Base-by-base conservation (phyloP, 2,113 vertebrate genomes). In the Toxostoma redivivum region DNA sequence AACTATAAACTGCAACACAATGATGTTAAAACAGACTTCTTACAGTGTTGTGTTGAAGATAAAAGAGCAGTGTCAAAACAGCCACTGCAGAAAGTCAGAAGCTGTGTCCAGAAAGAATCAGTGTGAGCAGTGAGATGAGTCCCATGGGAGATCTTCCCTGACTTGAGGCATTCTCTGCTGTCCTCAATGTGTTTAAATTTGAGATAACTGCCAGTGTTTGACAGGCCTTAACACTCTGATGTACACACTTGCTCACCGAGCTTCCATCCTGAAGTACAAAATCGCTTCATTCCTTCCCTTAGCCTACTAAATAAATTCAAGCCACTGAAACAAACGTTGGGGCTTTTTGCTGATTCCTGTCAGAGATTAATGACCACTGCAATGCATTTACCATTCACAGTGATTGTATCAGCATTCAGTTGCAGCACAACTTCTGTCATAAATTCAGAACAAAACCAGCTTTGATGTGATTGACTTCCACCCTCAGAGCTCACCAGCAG, bases 391-490 rank as follows among this genome's bases (percentile, higher is more conserved):
- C 50, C 53, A 42, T 33, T 40, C 64, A n/a, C 67, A 78, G 42
- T 2, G 38, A 87, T 19, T 30, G 18, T 35, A 79, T 47, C 84
- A 89, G 77, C 73, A 58, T 14, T 66, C 67, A 54, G 23, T 1
- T 19, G 7, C 93, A 73, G 60, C 77, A 89, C 89, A 92, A 62
- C 15, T 84, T 71, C 23, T 17, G 0, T 28, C 93, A 62, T 35
- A 54, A 67, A 76, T n/a, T 40, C 12, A 8, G 77, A 95, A 78
- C 69, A 92, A 92, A 89, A 58, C 51, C 78, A 79, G 73, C 93
- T 94, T 85, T 95, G 90, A 95, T 85, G 84, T 7, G 60, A 89
- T n/a, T 47, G 58, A 51, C 28, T 94, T 78, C 60, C 60, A 93
- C 35, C 66, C 60, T 58, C 42, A 12, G 33, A 92, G 66, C 44